Percentiles rank a stretch among this genome's conserved stretches.
These are phyloP conservation scores for Sminthopsis crassicaudata DNA, from an alignment of 2,113 vertebrate species.

Conservation along the genomic window DNA sequence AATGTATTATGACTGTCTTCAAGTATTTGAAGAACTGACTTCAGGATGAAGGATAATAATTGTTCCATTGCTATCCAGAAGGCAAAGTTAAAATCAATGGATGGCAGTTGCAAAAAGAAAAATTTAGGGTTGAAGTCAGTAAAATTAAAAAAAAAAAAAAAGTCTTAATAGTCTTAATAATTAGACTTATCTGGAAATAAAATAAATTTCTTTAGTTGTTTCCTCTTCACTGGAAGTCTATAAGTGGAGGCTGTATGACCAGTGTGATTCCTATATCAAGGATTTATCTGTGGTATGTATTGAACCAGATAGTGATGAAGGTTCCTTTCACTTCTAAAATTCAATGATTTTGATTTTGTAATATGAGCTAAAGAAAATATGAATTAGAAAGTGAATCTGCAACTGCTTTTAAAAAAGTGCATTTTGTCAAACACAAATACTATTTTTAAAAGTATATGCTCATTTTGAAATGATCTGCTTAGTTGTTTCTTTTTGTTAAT, in stretches of 20 bases:
- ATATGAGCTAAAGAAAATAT: neutral
- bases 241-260: neutral
- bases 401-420: neutral
- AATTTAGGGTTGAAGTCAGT: neutral
- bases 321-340: too few species aligned
- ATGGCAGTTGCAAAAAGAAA: neutral
- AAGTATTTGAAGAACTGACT: neutral
- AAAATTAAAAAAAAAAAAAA: neutral
- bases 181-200: neutral
- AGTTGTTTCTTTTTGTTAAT: neutral
- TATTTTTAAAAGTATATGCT: neutral
- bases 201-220: neutral
- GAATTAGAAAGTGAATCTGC: neutral
- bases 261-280: neutral
- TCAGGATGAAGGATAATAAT: neutral
- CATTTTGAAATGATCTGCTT: neutral
- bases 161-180: too few species aligned
- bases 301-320: neutral
- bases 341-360: neutral
- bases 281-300: neutral
- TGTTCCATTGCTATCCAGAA: neutral
- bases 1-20: neutral
- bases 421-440: neutral
- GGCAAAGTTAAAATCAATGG: neutral
- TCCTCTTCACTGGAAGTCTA: neutral